Conservation (phyloP, 2,797 vertebrate species). For the Australoheros facetus region DNA sequence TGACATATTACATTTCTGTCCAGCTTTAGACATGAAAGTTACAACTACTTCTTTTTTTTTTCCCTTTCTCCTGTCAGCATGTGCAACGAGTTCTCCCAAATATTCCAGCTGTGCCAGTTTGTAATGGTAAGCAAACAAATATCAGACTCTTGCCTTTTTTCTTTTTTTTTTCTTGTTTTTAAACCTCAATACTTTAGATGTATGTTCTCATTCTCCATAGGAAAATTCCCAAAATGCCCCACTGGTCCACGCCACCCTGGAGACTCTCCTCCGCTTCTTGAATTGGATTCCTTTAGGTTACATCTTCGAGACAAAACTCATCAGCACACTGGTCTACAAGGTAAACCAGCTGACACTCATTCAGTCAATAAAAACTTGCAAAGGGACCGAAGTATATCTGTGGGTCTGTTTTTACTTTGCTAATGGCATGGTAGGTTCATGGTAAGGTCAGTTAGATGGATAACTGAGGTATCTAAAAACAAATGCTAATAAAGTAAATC, state of each 20-base stretch:
- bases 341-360: background rate
- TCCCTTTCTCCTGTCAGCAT: slow-evolving; percentile 80
- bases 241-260: slow-evolving; percentile 95
- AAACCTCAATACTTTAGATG: background rate
- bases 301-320: slow-evolving; percentile 98
- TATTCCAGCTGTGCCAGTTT: slow-evolving; percentile 98
- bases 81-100: slow-evolving; percentile 99
- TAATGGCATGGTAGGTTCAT: background rate
- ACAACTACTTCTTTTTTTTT: background rate
- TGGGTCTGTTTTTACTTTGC: background rate
- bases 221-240: slow-evolving; percentile 98
- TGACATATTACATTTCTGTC: background rate
- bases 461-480: background rate
- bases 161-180: background rate
- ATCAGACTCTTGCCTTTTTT: too few relatives aligned
- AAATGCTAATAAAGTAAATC: background rate
- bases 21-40: too few relatives aligned
- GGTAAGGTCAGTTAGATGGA: background rate
- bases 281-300: slow-evolving; percentile 99
- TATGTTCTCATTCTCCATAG: slow-evolving; percentile 63
- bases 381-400: background rate
- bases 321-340: slow-evolving; percentile 90
- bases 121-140: slow-evolving; percentile 88
- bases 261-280: slow-evolving; percentile 94
- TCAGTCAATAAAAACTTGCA: background rate